A percentile compares a stretch with the other conserved stretches of the same genome.
phyloP scores from a whole-genome alignment of 2,888 invertebrate species.

The Choreutis nemorana region DNA sequence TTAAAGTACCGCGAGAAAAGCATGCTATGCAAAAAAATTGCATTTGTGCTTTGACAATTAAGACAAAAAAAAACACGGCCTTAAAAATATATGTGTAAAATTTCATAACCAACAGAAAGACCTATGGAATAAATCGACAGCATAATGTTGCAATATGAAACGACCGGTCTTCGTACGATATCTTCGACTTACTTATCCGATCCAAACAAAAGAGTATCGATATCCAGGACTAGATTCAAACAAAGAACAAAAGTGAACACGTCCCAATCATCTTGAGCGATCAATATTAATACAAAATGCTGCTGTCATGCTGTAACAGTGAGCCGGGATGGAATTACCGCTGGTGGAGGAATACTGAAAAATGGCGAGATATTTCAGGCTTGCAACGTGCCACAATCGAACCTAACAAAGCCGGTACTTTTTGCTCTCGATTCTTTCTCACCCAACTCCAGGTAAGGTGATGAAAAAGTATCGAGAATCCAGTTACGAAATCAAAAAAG shows the following conservation, averaged over 20 bases:
- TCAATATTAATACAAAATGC: slow-evolving; percentile 7
- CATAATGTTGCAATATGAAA: no score
- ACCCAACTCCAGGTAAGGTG: no score
- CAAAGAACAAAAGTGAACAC: background rate
- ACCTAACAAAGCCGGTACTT: slow-evolving; percentile 23
- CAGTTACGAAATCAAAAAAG: slow-evolving; percentile 4
- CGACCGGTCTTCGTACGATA: slow-evolving; percentile 24
- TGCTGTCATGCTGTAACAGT: slow-evolving; percentile 11
- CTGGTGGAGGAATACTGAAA: slow-evolving; percentile 14
- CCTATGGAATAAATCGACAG: no score
- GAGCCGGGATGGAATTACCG: slow-evolving; percentile 11
- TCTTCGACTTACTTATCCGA: background rate
- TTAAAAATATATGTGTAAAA: no score
- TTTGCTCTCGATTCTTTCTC: slow-evolving; percentile 14
- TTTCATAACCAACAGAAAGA: no score
- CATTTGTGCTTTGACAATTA: no score
- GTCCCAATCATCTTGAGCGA: background rate
- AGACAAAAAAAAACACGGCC: no score
- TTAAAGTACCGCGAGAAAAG: no score
- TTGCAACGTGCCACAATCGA: slow-evolving; percentile 22
- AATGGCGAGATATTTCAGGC: slow-evolving; percentile 25
- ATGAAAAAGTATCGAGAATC: no score
- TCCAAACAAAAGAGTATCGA: background rate
- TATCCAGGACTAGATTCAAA: background rate
- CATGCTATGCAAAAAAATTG: no score